A percentile compares a stretch with the other conserved stretches of the same genome.
phyloP scores from a whole-genome alignment of 2,113 vertebrate species.

The human (Homo sapiens) region GRCh38 chr3:58861001-58861500 shows the following conservation, averaged over 20 bases:
- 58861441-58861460: constrained; percentile 6
- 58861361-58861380: constrained; percentile 19
- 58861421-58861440: background rate
- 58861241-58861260: constrained; percentile 49
- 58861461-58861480: constrained; percentile 2
- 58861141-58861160: constrained; percentile 15
- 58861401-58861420: constrained; percentile 18
- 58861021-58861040: constrained; percentile 75
- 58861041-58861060: constrained; percentile 80
- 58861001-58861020: constrained; percentile 47
- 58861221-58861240: background rate
- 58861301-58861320: constrained; percentile 15
- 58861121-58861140: constrained; percentile 36
- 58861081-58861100: constrained; percentile 72
- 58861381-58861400: background rate
- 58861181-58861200: constrained; percentile 63
- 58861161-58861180: constrained; percentile 72
- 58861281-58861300: background rate
- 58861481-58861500: background rate
- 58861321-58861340: constrained; percentile 30
- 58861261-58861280: constrained; percentile 32
- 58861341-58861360: background rate
- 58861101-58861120: constrained; percentile 77
- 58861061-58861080: constrained; percentile 74
- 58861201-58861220: constrained; percentile 44